Evolutionary conservation across 1,140 invertebrate genomes (phyloP).

Genomic region (Atta texana): DNA sequence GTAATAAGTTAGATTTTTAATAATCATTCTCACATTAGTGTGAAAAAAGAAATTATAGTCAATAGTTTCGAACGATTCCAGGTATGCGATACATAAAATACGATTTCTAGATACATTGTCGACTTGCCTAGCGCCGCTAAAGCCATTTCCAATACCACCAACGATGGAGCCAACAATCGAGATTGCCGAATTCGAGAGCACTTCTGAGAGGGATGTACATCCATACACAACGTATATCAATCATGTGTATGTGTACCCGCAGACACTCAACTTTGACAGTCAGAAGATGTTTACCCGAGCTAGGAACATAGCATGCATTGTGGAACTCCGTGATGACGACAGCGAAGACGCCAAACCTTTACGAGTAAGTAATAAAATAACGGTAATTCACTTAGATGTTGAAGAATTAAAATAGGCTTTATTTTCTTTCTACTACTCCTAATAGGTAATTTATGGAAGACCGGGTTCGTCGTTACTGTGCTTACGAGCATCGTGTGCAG

Average conservation of each 20-base stretch:
- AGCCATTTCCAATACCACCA: conserved; percentile 93
- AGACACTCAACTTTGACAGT: conserved; percentile 94
- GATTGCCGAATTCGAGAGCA: conserved; percentile 92
- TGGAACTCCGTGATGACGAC: conserved; percentile 94
- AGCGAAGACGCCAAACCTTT: conserved; percentile 90
- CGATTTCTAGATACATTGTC: conserved; percentile 91
- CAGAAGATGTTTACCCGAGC: conserved; percentile 95
- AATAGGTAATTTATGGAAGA: conserved; percentile 91
- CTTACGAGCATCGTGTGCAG: conserved; percentile 89
- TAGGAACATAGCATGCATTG: conserved; percentile 95
- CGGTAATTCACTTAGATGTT: neutral
- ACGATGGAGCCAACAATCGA: conserved; percentile 91
- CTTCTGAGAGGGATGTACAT: conserved; percentile 90
- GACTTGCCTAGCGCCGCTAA: conserved; percentile 92
- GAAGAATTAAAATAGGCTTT: neutral
- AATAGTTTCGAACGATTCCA: conserved; percentile 47
- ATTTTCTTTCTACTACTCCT: neutral
- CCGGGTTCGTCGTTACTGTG: conserved; percentile 89
- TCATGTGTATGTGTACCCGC: conserved; percentile 96
- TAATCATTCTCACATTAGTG: neutral
- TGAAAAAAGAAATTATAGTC: conserved; percentile 8
- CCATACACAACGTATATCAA: conserved; percentile 94
- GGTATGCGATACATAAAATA: conserved; percentile 38
- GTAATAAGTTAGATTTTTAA: neutral
- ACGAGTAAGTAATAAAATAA: conserved; percentile 86